Evolutionary conservation across 92 coral and sea anemone species (phyloP).

Genomic region (Phymanthus crucifer): DNA sequence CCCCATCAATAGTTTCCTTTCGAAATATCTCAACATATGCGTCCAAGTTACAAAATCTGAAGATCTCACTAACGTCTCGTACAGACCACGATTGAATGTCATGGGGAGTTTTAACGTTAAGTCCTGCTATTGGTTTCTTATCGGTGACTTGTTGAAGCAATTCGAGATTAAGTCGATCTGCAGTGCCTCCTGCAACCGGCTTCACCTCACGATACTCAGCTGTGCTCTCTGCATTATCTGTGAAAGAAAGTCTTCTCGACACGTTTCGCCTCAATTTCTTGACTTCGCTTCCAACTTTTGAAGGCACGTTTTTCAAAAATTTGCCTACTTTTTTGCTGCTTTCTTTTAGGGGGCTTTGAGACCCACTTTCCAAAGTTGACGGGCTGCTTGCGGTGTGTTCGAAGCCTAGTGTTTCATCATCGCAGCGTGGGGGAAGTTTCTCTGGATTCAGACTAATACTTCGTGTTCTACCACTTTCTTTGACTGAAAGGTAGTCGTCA

Average conservation of each 20-base stretch:
- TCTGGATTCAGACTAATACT: constrained; percentile 4
- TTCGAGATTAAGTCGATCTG: constrained; percentile 10
- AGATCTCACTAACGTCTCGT: constrained; percentile 23
- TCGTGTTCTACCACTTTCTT: background rate
- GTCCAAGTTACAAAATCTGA: constrained; percentile 31
- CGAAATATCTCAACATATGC: constrained; percentile 14
- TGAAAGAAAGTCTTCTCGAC: background rate
- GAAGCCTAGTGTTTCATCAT: background rate
- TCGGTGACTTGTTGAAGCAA: background rate
- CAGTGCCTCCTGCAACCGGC: constrained; percentile 2
- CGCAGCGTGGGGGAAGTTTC: background rate
- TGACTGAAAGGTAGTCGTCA: background rate
- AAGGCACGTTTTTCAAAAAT: constrained; percentile 3
- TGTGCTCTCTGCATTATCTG: background rate
- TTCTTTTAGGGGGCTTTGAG: background rate
- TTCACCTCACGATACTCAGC: background rate
- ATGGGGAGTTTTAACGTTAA: constrained; percentile 9
- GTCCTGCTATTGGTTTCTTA: background rate
- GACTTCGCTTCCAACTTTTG: constrained; percentile 6
- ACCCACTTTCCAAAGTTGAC: background rate
- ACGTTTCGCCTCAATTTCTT: background rate
- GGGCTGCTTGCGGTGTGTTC: background rate
- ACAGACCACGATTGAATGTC: constrained; percentile 17
- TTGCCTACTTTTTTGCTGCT: background rate
- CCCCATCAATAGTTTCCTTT: constrained; percentile 26